Evolutionary conservation across 2,888 invertebrate genomes (phyloP).

Genomic region (Acanthosepion lycidas): DNA sequence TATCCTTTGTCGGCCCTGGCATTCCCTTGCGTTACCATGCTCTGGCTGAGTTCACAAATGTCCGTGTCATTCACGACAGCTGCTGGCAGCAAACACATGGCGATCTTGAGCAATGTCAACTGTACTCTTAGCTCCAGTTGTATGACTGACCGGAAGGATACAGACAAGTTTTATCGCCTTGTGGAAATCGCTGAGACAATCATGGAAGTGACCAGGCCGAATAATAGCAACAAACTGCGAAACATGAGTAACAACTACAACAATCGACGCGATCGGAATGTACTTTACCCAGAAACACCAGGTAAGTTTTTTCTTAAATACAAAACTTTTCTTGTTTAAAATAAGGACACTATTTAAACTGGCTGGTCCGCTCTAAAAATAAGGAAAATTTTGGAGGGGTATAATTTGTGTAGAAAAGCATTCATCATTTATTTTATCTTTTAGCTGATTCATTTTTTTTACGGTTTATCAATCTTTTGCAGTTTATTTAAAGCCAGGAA

Average conservation of each 20-base stretch:
- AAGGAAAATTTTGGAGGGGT: too few species aligned
- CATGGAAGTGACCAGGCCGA: slow-evolving; percentile 8
- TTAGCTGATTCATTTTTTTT: too few species aligned
- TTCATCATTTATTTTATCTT: too few species aligned
- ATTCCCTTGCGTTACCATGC: neutral
- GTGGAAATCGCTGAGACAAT: neutral
- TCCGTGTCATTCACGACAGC: neutral
- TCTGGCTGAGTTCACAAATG: neutral
- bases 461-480: too few species aligned
- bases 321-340: neutral
- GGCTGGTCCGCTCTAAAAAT: too few species aligned
- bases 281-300: neutral
- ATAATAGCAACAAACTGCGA: neutral
- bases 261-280: neutral
- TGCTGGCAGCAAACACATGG: neutral
- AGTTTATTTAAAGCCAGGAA: too few species aligned
- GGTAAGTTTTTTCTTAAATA: neutral
- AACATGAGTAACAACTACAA: neutral
- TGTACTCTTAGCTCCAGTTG: neutral
- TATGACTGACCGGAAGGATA: neutral
- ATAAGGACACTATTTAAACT: neutral
- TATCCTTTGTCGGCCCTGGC: neutral
- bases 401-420: too few species aligned
- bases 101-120: neutral
- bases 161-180: neutral